phyloP scores from a whole-genome alignment of 2,888 invertebrate genomes.

The Napeogenes sylphis region DNA sequence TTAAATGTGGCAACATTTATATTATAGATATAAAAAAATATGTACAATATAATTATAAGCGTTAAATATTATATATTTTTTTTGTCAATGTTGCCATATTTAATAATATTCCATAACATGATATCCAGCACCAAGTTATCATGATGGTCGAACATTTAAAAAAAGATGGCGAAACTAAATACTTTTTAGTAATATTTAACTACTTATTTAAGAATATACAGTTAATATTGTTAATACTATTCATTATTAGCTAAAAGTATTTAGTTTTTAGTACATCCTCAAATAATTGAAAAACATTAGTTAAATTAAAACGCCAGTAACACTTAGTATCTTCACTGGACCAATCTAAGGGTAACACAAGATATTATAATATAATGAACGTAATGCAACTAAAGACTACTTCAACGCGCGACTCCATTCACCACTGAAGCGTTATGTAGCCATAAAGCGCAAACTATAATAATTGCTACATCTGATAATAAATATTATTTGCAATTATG shows the following conservation, averaged over 20 bases:
- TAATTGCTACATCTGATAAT: not conserved
- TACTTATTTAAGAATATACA: not conserved
- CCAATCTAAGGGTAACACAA: slow-evolving; percentile 21
- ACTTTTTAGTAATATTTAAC: slow-evolving; percentile 5
- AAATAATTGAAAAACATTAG: not conserved
- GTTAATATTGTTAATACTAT: not conserved
- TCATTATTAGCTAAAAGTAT: slow-evolving; percentile 12
- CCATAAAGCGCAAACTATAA: slow-evolving; percentile 37
- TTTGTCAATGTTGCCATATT: slow-evolving; percentile 27
- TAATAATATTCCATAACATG: slow-evolving; percentile 10
- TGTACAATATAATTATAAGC: slow-evolving; percentile 5
- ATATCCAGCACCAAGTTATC: slow-evolving; percentile 23
- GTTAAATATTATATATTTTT: too few relatives aligned
- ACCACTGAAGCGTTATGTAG: slow-evolving; percentile 56
- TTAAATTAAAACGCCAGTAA: not conserved
- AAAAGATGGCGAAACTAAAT: slow-evolving; percentile 16
- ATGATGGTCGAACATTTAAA: slow-evolving; percentile 6
- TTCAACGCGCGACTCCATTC: slow-evolving; percentile 52
- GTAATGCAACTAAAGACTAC: slow-evolving; percentile 50
- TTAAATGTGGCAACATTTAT: slow-evolving; percentile 51
- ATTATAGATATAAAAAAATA: slow-evolving; percentile 5
- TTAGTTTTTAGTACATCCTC: slow-evolving; percentile 16
- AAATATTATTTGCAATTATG: too few relatives aligned
- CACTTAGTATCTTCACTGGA: not conserved
- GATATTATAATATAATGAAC: slow-evolving; percentile 32